Evolutionary conservation across 2,113 vertebrate genomes (phyloP).

Genomic region (Xiphophorus maculatus): DNA sequence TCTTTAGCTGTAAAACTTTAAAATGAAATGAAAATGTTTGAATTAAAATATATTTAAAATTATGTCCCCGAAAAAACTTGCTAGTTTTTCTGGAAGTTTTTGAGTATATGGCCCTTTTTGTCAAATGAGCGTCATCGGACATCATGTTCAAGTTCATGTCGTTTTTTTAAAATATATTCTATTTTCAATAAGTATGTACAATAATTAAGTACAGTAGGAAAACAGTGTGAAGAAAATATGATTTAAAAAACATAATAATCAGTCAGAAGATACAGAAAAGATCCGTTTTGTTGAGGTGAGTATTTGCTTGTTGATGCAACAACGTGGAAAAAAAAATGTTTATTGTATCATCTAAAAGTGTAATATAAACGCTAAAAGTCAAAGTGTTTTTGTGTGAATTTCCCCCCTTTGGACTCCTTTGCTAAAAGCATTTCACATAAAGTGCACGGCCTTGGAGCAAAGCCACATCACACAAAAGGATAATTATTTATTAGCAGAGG

Average conservation of each 20-base stretch:
- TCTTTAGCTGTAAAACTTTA: neutral
- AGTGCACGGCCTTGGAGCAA: conserved; percentile 51
- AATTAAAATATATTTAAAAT: neutral
- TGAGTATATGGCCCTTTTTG: neutral
- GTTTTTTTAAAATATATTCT: too few relatives aligned
- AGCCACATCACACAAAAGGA: conserved; percentile 65
- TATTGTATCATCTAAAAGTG: neutral
- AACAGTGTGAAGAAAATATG: too few relatives aligned
- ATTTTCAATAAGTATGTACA: too few relatives aligned
- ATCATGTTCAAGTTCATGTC: neutral
- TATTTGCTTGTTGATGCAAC: too few relatives aligned
- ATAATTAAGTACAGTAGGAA: too few relatives aligned
- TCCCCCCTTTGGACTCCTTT: conserved; percentile 37
- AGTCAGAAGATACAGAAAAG: neutral
- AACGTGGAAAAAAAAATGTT: neutral
- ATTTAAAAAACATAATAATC: neutral
- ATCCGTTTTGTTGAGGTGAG: neutral
- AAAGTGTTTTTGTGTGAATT: conserved; percentile 7
- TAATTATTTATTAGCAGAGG: conserved; percentile 64
- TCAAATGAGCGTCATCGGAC: neutral
- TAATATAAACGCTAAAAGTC: conserved; percentile 16
- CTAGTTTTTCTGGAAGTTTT: neutral
- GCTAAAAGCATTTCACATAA: conserved; percentile 34
- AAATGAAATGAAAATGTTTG: neutral
- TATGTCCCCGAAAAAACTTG: too few relatives aligned